Conservation (phyloP, 1,140 invertebrate genomes). For the Matsumurasca onukii region DNA sequence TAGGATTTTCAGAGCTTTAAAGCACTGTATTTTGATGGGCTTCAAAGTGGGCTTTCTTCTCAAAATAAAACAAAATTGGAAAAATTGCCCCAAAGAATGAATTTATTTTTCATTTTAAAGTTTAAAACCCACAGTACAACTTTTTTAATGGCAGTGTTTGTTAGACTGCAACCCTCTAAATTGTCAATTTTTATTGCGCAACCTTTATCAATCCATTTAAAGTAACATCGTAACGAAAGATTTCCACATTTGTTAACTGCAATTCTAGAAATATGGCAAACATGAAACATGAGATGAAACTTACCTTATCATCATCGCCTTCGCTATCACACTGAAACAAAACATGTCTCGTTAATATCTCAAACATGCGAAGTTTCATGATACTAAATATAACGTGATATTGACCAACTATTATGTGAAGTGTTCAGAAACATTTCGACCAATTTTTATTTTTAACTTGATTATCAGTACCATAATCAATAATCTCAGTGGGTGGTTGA, state of each 20-base stretch:
- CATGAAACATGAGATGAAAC: conserved; percentile 42
- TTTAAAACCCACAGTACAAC: not conserved
- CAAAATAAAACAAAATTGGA: not conserved
- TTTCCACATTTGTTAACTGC: not conserved
- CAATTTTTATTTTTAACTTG: too few species aligned
- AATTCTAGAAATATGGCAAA: not conserved
- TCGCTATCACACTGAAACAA: conserved; percentile 85
- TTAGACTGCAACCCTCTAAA: not conserved
- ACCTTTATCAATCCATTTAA: not conserved
- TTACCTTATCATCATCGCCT: conserved; percentile 83
- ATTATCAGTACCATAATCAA: too few species aligned
- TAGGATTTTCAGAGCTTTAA: too few species aligned
- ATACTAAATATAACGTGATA: too few species aligned
- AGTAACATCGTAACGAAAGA: not conserved
- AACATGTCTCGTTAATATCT: too few species aligned
- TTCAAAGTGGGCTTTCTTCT: too few species aligned
- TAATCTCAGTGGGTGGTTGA: too few species aligned
- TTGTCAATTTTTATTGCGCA: not conserved
- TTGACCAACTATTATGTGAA: too few species aligned
- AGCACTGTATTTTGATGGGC: too few species aligned
- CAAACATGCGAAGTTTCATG: too few species aligned
- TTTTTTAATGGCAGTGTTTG: not conserved
- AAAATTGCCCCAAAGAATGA: too few species aligned
- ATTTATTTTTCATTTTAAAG: not conserved
- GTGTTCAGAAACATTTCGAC: too few species aligned